Evolutionary conservation across 2,113 vertebrate genomes (phyloP).

Genomic region (Coreoperca whiteheadi): DNA sequence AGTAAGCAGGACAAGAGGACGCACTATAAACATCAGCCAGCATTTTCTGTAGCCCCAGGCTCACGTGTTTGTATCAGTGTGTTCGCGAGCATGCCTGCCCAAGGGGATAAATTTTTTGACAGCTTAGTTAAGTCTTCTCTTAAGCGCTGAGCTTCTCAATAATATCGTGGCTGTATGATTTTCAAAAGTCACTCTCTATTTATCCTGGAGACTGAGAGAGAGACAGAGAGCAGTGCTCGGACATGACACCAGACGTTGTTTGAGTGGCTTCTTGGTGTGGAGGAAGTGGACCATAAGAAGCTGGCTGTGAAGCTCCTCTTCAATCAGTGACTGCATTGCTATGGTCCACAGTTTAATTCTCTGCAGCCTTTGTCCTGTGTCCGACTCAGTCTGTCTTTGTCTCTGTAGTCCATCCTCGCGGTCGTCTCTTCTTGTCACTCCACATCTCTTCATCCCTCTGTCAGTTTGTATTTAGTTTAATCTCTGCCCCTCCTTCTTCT

Average conservation of each 20-base stretch:
- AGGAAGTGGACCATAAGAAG: slow-evolving; percentile 61
- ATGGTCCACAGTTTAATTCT: slow-evolving; percentile 51
- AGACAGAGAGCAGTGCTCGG: slow-evolving; percentile 14
- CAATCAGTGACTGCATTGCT: slow-evolving; percentile 60
- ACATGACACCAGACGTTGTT: slow-evolving; percentile 61
- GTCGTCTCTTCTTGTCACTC: slow-evolving; percentile 78
- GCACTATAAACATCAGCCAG: slow-evolving; percentile 72
- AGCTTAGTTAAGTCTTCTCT: slow-evolving; percentile 76
- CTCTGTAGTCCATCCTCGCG: slow-evolving; percentile 59
- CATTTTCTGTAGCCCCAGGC: slow-evolving; percentile 71
- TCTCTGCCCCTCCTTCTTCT: slow-evolving; percentile 79
- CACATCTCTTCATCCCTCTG: slow-evolving; percentile 82
- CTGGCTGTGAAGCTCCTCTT: slow-evolving; percentile 62
- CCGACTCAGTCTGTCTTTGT: slow-evolving; percentile 55
- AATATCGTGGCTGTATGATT: slow-evolving; percentile 59
- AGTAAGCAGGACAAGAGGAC: slow-evolving; percentile 64
- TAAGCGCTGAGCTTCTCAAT: slow-evolving; percentile 65
- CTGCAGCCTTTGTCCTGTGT: slow-evolving; percentile 46
- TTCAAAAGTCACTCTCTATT: slow-evolving; percentile 53
- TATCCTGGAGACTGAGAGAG: slow-evolving; percentile 32
- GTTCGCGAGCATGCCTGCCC: slow-evolving; percentile 68
- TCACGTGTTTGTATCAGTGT: slow-evolving; percentile 74
- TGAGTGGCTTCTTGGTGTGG: slow-evolving; percentile 54
- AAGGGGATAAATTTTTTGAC: slow-evolving; percentile 81
- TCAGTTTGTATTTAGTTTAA: slow-evolving; percentile 84